Evolutionary conservation across 1,140 invertebrate species (phyloP), one percentile per base, ranked within the genome.

Genomic region (Magallana angulata): DNA sequence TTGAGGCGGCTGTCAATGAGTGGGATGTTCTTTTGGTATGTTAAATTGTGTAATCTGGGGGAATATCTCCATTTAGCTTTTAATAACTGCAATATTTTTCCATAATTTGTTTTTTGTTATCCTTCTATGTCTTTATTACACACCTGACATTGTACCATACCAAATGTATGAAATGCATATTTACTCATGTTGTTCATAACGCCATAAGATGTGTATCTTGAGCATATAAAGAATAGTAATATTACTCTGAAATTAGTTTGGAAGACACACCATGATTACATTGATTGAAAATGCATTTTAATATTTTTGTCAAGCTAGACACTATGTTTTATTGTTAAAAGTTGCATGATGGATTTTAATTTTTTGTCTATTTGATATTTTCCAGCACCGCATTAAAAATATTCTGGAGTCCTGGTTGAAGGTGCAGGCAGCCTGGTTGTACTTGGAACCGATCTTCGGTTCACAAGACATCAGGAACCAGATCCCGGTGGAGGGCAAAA

Each of bases 1-100:
- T 95, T 93, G 94, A 95, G 95, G 92, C 95, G 58, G 97, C 98
- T 94, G 91, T 95, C 82, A 94, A 93, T 87, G 91, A 94, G 81
- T 95, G 95, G 95, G 93, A 94, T 87, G 81, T 88, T 18, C 85
- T 91, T 57, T 87, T 95, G 90, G 94, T 95, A 88, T 88, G 88
- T 59, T 36, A 14, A 0, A 48, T 11, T 3, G 18, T 24, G 18
- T 24, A 24, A 24, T 24, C 18, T 24, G 18, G 18, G 18, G 18
- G 18, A 24, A 0, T 24, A 24, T 24, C 18, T 24, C 18, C 18
- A 24, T 24, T 24, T 24, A 24, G 18, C 18, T 24, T 24, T 24
- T 24, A 24, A 24, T 24, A 24, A 24, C 18, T 24, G 18, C 18
- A 24, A 24, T 24, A 24, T 24, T 24, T 24, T 24, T 24, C 0